Conservation (phyloP, 2,888 invertebrate species). For the Herminia tarsipennalis region DNA sequence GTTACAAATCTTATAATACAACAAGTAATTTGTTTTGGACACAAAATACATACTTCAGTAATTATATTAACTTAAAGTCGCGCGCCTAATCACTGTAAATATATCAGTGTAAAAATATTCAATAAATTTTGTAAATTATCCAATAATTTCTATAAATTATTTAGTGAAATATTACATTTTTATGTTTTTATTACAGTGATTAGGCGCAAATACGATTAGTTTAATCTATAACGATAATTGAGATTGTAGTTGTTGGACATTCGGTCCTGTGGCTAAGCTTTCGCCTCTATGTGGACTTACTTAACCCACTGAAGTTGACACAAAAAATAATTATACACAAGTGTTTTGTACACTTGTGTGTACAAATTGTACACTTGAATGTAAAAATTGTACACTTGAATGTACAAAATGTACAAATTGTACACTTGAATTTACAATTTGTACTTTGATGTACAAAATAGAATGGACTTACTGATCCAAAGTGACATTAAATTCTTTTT, state of each 20-base stretch:
- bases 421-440: too few species aligned
- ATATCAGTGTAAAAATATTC: too few species aligned
- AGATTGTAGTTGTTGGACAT: slow-evolving; percentile 4
- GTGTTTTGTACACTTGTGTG: background rate
- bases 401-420: too few species aligned
- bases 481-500: too few species aligned
- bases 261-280: slow-evolving; percentile 4
- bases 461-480: too few species aligned
- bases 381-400: too few species aligned
- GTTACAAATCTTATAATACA: slow-evolving; percentile 8
- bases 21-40: slow-evolving; percentile 6
- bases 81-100: too few species aligned
- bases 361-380: too few species aligned
- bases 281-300: slow-evolving; percentile 31
- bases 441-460: too few species aligned
- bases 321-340: background rate
- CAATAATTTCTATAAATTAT: background rate
- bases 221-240: slow-evolving; percentile 4
- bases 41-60: slow-evolving; percentile 2
- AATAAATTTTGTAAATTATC: background rate
- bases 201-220: background rate
- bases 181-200: too few species aligned
- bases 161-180: background rate
- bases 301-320: too few species aligned
- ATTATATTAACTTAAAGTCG: background rate